Base-by-base conservation (phyloP, 2,797 vertebrate genomes). In the Alectoris magna region DNA sequence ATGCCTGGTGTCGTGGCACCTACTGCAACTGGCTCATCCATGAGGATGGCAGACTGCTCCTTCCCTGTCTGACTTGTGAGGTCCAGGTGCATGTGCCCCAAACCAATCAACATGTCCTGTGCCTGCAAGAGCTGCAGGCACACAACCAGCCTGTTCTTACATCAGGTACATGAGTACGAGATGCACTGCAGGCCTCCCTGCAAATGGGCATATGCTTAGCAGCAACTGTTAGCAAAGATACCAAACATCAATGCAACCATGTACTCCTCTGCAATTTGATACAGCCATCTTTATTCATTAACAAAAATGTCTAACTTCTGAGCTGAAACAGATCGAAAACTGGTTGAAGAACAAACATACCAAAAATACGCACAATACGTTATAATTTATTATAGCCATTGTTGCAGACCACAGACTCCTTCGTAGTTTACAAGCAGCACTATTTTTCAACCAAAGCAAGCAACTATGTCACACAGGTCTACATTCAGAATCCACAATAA, bases 381-480 rank as follows among this genome's bases (percentile, higher is more conserved):
- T 29, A 24, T 39, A 73, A 80, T 88, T 92, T 85, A 83, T 78
- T 84, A 70, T 3, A 82, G 85, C 67, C 55, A 63, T 36, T 88
- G 90, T 88, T 93, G 74, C 68, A 92, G 64, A 69, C 64, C 92
- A 80, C 46, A 36, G 82, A 67, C 67, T 66, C 70, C 59, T 72
- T 89, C 76, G 58, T 63, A 90, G 84, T 90, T 94, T 89, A 95
- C 81, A 73, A 48, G 27, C 82, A 66, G 51, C 67, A 44, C 76
- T 74, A 23, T 56, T 93, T 87, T 94, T 91, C 73, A 93, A 82
- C 48, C 56, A 90, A 11, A 58, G 73, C 67, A 89, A 91, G 79
- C 80, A 78, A 60, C 72, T 86, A 36, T 76, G 70, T 92, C 70
- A 91, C 29, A 77, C 38, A 60, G 2, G 4, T 81, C 56, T 86